phyloP scores from a whole-genome alignment of 2,797 vertebrate species.

The Rhynchotus rufescens region DNA sequence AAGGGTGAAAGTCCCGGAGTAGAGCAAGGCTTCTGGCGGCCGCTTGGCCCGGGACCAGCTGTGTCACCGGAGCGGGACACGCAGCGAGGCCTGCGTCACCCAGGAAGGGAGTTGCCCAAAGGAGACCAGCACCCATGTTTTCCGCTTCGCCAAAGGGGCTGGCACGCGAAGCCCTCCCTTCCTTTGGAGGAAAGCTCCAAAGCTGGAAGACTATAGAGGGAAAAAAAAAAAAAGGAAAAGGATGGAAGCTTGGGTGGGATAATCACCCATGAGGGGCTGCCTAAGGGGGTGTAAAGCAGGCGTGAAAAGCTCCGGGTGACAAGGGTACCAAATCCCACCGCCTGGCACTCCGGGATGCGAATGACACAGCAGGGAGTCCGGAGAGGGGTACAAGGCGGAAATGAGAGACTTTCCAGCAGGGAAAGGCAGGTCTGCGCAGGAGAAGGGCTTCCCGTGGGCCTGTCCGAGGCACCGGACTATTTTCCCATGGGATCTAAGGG shows the following conservation, averaged over 20 bases:
- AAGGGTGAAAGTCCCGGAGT: not conserved
- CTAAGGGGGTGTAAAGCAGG: not conserved
- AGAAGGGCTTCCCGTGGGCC: slow-evolving; percentile 53
- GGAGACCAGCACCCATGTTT: not conserved
- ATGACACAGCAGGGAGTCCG: slow-evolving; percentile 21
- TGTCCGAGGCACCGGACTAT: slow-evolving; percentile 35
- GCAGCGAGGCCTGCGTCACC: not conserved
- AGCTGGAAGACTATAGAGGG: not conserved
- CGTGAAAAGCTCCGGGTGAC: fast-evolving
- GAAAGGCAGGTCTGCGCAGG: slow-evolving; percentile 58
- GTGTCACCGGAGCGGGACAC: not conserved
- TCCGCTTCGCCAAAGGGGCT: not conserved
- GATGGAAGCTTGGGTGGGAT: not conserved
- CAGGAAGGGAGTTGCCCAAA: slow-evolving; percentile 1
- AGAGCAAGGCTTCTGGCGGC: not conserved
- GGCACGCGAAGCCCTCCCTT: not conserved
- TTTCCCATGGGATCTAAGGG: slow-evolving; percentile 69
- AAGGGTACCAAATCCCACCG: not conserved
- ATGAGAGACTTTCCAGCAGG: not conserved
- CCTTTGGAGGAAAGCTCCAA: not conserved
- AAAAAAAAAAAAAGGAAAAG: not conserved
- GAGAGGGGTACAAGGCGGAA: not conserved
- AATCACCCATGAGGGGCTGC: fast-evolving
- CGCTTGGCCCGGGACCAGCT: not conserved
- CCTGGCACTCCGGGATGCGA: not conserved